Percentiles rank a stretch among this genome's conserved stretches.
phyloP scores from a whole-genome alignment of 2,888 invertebrate species.

The Gymnosoma rotundatum region DNA sequence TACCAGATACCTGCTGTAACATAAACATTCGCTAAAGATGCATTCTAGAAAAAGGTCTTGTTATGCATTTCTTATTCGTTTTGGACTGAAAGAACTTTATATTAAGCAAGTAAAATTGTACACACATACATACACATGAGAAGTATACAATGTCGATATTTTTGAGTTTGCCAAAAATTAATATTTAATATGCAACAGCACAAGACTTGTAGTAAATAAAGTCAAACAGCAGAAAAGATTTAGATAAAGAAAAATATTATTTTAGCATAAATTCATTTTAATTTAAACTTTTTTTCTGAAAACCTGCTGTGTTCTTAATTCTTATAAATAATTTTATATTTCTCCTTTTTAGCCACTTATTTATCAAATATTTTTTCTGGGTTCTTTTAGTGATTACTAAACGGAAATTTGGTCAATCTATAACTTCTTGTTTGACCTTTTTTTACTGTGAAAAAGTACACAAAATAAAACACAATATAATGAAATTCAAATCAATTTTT shows the following conservation, averaged over 20 bases:
- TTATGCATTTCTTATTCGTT: constrained; percentile 50
- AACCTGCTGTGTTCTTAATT: too few species aligned
- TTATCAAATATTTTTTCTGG: neutral
- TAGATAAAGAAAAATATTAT: neutral
- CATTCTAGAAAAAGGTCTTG: constrained; percentile 30
- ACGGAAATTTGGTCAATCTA: constrained; percentile 53
- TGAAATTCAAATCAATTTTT: constrained; percentile 49
- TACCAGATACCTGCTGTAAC: constrained; percentile 55
- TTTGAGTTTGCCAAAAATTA: neutral
- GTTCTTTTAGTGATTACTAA: constrained; percentile 25
- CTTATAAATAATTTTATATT: neutral
- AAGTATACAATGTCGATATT: neutral
- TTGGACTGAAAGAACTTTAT: constrained; percentile 32
- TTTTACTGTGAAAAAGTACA: neutral
- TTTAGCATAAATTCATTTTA: neutral
- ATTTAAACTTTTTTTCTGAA: neutral
- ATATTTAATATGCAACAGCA: neutral
- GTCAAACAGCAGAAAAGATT: neutral
- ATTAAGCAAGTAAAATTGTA: constrained; percentile 8
- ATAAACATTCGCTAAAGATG: constrained; percentile 44
- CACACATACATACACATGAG: neutral
- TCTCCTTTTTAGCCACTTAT: neutral
- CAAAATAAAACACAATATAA: neutral
- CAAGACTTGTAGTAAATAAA: neutral
- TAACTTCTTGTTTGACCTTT: constrained; percentile 14